Evolutionary conservation across 2,797 vertebrate species (phyloP).

Genomic region (Eulemur albifrons): DNA sequence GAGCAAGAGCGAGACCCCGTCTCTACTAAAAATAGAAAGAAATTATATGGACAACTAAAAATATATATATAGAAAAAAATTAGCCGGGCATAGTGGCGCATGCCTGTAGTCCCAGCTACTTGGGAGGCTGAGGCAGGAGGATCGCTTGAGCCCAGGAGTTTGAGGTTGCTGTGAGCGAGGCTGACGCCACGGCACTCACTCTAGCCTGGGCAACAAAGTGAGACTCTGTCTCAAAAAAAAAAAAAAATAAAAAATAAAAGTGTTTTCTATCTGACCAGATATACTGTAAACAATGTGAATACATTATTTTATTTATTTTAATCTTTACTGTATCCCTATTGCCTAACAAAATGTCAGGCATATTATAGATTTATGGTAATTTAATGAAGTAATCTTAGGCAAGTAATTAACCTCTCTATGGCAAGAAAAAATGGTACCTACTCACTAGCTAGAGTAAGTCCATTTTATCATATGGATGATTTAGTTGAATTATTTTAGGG

Average conservation of each 20-base stretch:
- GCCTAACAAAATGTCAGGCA: background rate
- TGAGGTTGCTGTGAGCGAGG: too few species aligned
- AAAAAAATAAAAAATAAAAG: background rate
- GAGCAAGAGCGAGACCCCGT: too few species aligned
- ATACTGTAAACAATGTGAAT: background rate
- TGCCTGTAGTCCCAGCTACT: too few species aligned
- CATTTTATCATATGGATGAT: background rate
- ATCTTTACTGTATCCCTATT: background rate
- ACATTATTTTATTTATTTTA: background rate
- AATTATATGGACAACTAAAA: too few species aligned
- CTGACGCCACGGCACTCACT: too few species aligned
- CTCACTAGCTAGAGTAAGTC: background rate
- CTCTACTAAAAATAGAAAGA: too few species aligned
- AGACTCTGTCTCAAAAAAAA: too few species aligned
- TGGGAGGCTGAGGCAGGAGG: too few species aligned
- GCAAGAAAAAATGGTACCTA: background rate
- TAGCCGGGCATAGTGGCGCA: too few species aligned
- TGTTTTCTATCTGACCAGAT: background rate
- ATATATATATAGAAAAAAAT: too few species aligned
- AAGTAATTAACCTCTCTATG: background rate
- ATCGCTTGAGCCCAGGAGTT: too few species aligned
- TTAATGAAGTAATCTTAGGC: background rate
- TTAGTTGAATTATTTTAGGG: background rate
- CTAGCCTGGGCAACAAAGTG: too few species aligned
- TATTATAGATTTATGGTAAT: background rate